These are phyloP conservation scores for Xanthia togata DNA, from an alignment of 2,888 invertebrate genomes.

Conservation along the genomic window DNA sequence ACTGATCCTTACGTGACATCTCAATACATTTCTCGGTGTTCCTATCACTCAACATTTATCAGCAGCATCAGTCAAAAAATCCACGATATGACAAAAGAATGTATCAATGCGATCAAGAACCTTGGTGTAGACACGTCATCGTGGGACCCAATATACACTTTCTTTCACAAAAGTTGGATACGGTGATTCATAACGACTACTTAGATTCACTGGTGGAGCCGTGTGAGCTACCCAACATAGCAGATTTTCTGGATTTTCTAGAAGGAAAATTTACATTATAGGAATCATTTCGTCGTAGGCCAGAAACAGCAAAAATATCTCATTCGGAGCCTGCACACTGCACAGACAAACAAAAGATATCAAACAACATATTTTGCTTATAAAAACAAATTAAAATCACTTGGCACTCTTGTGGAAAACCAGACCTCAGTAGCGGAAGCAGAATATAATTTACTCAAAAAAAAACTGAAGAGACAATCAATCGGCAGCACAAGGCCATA, in stretches of 20 bases:
- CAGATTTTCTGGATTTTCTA: not conserved
- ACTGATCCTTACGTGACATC: not conserved
- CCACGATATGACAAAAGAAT: constrained; percentile 1
- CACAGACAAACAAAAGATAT: not conserved
- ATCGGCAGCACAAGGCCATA: no score
- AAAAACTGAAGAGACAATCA: no score
- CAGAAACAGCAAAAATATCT: constrained; percentile 1
- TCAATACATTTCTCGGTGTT: not conserved
- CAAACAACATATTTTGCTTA: no score
- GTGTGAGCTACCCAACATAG: not conserved
- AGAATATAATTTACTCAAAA: no score
- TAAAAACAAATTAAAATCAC: no score
- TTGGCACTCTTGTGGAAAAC: no score
- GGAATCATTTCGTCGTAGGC: not conserved
- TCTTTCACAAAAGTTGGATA: not conserved
- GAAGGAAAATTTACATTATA: not conserved
- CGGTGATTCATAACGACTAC: not conserved
- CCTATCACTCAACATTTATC: not conserved
- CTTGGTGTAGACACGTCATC: not conserved
- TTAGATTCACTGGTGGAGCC: not conserved
- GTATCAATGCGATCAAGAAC: constrained; percentile 1
- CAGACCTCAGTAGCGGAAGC: no score
- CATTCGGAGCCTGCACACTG: not conserved
- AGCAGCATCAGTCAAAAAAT: constrained; percentile 5
- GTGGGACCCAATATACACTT: not conserved